Base-by-base conservation (phyloP, 2,797 vertebrate species). In the Sardinella longiceps region DNA sequence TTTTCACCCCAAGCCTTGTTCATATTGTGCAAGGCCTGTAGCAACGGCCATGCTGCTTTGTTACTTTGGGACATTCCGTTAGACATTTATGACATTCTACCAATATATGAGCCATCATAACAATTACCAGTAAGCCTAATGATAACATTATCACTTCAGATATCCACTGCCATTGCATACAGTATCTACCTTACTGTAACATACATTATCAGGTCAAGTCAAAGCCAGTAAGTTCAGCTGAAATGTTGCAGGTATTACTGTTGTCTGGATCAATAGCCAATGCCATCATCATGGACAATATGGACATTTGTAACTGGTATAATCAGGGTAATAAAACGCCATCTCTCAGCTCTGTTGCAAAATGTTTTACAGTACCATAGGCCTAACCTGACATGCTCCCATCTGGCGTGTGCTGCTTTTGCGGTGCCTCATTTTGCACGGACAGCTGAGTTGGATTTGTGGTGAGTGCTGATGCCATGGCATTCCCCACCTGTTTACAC, bases 361-460 rank as follows among this genome's bases (percentile, higher is more conserved):
- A 77, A 18, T 43, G 70, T 18, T 43, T 23, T 20, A 43, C 20
- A 39, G 18, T 37, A 43, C 33, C 70, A n/a, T 23, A 7, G 18
- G 39, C 37, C 39, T 77, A 77, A 77, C 14, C 37, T 43, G 33
- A 77, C 30, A 7, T 39, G 14, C 66, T 77, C 70, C 70, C 37
- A 77, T 77, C 70, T 77, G 70, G 70, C 37, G 23, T 23, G 70
- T 77, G 70, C 37, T 7, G 15, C 15, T 53, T 33, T 9, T 39
- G 70, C 70, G 37, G 70, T 77, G 37, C 70, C 37, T 77, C 70
- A 77, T 43, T 77, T 43, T 7, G 70, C 70, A 77, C 1, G 33
- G 70, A 77, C 70, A 77, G 70, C 70, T 77, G 70, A 77, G 33
- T 23, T 77, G 70, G 70, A 77, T 77, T 77, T 77, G 33, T 43